phyloP scores from a whole-genome alignment of 2,888 invertebrate species.

The Ariolimax columbianus region DNA sequence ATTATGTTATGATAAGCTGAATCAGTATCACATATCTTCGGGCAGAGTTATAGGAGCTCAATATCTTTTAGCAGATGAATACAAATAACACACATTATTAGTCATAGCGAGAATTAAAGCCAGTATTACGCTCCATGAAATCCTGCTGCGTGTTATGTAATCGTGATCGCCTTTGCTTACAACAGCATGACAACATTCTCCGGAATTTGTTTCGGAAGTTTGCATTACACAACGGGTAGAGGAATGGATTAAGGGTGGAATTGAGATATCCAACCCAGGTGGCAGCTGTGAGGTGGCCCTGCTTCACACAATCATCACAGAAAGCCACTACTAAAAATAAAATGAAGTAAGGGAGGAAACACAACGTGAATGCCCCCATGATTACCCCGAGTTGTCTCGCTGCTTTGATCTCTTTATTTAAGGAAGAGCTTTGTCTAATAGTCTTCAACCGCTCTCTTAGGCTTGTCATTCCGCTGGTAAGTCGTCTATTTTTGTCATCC shows the following conservation, averaged over 20 bases:
- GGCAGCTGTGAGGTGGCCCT: constrained; percentile 79
- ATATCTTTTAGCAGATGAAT: too few species aligned
- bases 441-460: constrained; percentile 57
- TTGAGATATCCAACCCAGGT: constrained; percentile 82
- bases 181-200: constrained; percentile 66
- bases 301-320: constrained; percentile 80
- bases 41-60: too few species aligned
- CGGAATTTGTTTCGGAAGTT: constrained; percentile 79
- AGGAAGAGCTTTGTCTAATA: constrained; percentile 70
- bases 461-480: constrained; percentile 28
- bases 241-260: constrained; percentile 81
- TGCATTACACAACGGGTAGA: constrained; percentile 81
- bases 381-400: constrained; percentile 83
- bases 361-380: constrained; percentile 82
- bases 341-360: constrained; percentile 83
- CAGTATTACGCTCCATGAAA: constrained; percentile 21
- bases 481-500: constrained; percentile 32
- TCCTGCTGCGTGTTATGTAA: constrained; percentile 12
- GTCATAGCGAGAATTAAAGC: constrained; percentile 42
- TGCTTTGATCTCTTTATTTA: constrained; percentile 80
- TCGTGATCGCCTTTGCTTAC: not conserved
- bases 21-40: too few species aligned
- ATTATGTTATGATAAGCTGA: too few species aligned
- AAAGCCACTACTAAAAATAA: constrained; percentile 82
- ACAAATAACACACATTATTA: not conserved